Evolutionary conservation across 2,797 vertebrate species (phyloP), one percentile per base, ranked within the genome.

Genomic region (Xenops minutus): DNA sequence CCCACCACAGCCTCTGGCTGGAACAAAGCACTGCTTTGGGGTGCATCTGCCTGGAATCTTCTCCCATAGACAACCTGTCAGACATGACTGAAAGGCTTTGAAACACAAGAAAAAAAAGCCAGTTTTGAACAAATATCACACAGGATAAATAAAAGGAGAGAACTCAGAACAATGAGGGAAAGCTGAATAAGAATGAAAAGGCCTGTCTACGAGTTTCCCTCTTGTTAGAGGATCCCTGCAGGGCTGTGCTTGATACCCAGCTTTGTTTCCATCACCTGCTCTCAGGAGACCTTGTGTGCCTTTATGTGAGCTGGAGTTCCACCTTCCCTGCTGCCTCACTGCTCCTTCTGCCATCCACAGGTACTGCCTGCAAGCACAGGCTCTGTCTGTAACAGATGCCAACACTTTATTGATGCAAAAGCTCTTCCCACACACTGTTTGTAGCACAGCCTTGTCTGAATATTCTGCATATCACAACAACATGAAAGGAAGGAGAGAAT

Each of bases 201-300:
- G 32, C 21, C 83, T 81, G 61, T 86, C 55, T 74, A 37, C 9
- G 68, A 30, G 21, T 74, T 58, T 18, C 6, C 10, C 32, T 68
- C 41, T 49, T 54, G 37, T 52, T 52, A 90, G 66, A 84, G 6
- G 26, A 75, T 26, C n/a, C 74, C 29, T 77, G 63, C 30, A 76
- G 67, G 49, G 37, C 30, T 75, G 39, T 54, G 12, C 67, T 34
- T 32, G 23, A 74, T 56, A 80, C 9, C 37, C 55, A n/a, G 36
- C 44, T 80, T 76, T n/a, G 52, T 20, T 80, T 74, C 79, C 29
- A 67, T 46, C n/a, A 39, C 17, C 36, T 54, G 51, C 55, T 58
- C 43, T 55, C 6, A 0, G 24, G 15, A 84, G 20, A 86, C 36
- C 9, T 48, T 19, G 12, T 0, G 0, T 37, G 51, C 32, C 51